Evolutionary conservation across 2,797 vertebrate species (phyloP), one percentile per base, ranked within the genome.

Genomic region (Pseudochromis fuscus): DNA sequence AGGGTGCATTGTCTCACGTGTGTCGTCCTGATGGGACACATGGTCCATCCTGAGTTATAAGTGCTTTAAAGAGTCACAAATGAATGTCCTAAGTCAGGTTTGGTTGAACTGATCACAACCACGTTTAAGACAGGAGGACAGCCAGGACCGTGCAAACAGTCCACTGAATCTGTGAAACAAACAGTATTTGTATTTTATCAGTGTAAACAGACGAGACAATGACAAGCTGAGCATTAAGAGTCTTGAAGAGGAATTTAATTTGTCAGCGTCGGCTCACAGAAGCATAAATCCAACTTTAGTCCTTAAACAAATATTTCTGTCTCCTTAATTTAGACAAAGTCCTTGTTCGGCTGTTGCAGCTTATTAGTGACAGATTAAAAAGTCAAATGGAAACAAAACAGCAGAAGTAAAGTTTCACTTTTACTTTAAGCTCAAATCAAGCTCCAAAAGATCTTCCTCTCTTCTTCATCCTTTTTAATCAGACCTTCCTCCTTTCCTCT

Each of bases 1-100:
- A 81, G 59, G 70, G 8, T 13, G 63, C 30, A 57, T 89, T 89
- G 86, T 91, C 35, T 87, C 45, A 1, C 31, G 15, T 72, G 82
- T 82, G 87, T 87, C 68, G 24, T 63, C 67, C 67, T 60, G 57
- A 75, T 59, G 48, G 55, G 69, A 75, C 73, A 51, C 67, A 42
- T 1, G 38, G 21, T 59, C 44, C 25, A 44, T 56, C 52, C 24
- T 63, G 65, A 80, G 40, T 58, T 70, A 65, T 45, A 67, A 51
- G 16, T 65, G 48, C 49, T 75, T 40, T 35, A 13, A 31, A 15
- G 15, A 56, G 19, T 27, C 24, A 57, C 19, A 64, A 63, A 45
- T 31, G 4, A 45, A 23, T 59, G 30, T 33, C 27, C 7, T 9
- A 42, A 30, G 38, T n/a, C n/a, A n/a, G n/a, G n/a, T n/a, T n/a